A percentile compares a stretch with the other conserved stretches of the same genome.
Evolutionary conservation across 2,113 vertebrate species (phyloP).

Genomic region (Kryptolebias marmoratus): DNA sequence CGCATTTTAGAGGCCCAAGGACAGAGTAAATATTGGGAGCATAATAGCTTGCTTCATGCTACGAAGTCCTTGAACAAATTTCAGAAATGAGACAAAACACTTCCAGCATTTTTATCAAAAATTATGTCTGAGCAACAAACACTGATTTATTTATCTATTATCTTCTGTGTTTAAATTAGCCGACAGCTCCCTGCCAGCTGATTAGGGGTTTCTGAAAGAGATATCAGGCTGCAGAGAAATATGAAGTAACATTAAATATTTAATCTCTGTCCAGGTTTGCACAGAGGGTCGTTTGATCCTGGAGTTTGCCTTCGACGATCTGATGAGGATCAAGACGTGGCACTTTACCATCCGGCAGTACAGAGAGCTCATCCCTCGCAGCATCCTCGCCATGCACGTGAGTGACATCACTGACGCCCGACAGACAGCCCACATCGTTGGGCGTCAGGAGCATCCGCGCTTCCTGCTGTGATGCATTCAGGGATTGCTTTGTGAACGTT

Average conservation of each 20-base stretch:
- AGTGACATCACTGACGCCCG: conserved; percentile 68
- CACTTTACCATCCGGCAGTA: conserved; percentile 99
- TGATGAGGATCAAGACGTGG: conserved; percentile 99
- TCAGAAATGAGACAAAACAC: conserved; percentile 54
- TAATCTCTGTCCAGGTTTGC: conserved; percentile 87
- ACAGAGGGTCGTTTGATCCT: conserved; percentile 98
- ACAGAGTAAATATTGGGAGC: conserved; percentile 64
- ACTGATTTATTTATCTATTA: conserved; percentile 30
- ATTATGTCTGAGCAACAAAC: conserved; percentile 44
- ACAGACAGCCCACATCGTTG: conserved; percentile 18
- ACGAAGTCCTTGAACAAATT: conserved; percentile 58
- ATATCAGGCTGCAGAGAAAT: conserved; percentile 13
- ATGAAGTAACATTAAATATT: conserved; percentile 40
- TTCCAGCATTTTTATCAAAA: conserved; percentile 42
- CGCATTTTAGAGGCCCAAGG: conserved; percentile 68
- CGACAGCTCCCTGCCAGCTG: conserved; percentile 11
- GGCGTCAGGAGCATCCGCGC: conserved; percentile 31
- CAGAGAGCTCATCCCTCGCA: conserved; percentile 95
- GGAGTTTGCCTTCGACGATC: conserved; percentile 98
- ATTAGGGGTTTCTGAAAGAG: not conserved
- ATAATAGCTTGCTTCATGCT: conserved; percentile 47
- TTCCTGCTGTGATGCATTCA: conserved; percentile 38
- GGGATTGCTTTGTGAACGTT: conserved; percentile 14
- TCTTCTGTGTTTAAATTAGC: conserved; percentile 32
- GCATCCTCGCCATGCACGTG: conserved; percentile 99